phyloP scores from a whole-genome alignment of 2,888 invertebrate genomes.

The Oxystoma pomonae region DNA sequence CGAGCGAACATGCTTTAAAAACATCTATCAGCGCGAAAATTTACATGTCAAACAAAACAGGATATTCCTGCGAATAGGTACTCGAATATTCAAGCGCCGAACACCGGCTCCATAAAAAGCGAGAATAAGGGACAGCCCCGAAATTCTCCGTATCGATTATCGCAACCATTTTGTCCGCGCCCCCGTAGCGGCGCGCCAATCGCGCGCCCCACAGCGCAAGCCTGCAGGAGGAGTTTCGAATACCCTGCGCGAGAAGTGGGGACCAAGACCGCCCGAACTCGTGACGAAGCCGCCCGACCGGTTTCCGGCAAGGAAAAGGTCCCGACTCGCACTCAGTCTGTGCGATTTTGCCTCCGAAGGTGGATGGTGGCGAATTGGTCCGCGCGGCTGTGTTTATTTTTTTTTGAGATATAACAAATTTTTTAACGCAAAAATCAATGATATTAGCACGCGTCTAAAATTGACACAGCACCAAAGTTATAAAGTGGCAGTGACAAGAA shows the following conservation, averaged over 20 bases:
- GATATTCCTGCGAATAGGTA: slow-evolving; percentile 8
- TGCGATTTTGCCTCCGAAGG: slow-evolving; percentile 8
- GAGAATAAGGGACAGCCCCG: slow-evolving; percentile 7
- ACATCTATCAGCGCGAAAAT: slow-evolving; percentile 18
- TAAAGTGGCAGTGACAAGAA: no score
- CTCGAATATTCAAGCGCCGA: not conserved
- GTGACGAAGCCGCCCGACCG: slow-evolving; percentile 23
- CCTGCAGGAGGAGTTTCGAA: slow-evolving; percentile 14
- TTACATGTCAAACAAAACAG: slow-evolving; percentile 20
- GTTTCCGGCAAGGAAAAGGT: slow-evolving; percentile 8
- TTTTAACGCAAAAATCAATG: no score
- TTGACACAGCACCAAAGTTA: no score
- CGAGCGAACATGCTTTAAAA: not conserved
- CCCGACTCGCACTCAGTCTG: slow-evolving; percentile 16
- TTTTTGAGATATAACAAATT: no score
- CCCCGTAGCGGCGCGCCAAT: slow-evolving; percentile 21
- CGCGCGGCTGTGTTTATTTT: no score
- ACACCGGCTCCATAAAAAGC: not conserved
- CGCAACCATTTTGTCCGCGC: slow-evolving; percentile 25
- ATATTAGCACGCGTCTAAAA: no score
- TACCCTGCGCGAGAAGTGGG: slow-evolving; percentile 2
- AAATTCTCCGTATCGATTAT: slow-evolving; percentile 18
- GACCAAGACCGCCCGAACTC: slow-evolving; percentile 17
- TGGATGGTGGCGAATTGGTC: slow-evolving; percentile 8
- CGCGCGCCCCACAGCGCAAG: slow-evolving; percentile 13